phyloP scores from a whole-genome alignment of 2,797 vertebrate genomes.

The Anguilla anguilla region DNA sequence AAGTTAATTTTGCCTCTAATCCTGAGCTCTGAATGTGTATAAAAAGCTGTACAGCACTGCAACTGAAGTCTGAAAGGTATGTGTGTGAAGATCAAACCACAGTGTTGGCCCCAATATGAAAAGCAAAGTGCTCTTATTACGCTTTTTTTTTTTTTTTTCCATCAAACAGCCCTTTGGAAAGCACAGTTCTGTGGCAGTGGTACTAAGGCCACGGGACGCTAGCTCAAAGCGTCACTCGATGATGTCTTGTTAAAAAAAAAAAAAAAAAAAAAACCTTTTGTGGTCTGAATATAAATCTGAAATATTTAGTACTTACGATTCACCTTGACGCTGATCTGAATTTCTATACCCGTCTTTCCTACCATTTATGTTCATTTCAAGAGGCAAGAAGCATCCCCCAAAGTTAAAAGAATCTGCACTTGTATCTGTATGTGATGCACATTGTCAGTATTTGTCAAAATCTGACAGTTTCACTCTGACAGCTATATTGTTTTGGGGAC shows the following conservation, averaged over 20 bases:
- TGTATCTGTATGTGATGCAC: too few relatives aligned
- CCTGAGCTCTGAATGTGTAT: background rate
- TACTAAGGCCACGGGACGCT: too few relatives aligned
- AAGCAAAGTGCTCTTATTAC: background rate
- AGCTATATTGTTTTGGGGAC: too few relatives aligned
- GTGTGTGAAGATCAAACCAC: background rate
- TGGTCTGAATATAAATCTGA: background rate
- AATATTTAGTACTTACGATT: background rate
- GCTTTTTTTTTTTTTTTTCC: background rate
- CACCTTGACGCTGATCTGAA: background rate
- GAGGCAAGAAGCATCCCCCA: too few relatives aligned
- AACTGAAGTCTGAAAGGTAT: background rate
- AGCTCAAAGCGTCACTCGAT: background rate
- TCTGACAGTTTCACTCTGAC: too few relatives aligned
- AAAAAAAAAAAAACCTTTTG: background rate
- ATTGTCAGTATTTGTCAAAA: too few relatives aligned
- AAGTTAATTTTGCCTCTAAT: background rate
- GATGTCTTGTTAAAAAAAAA: background rate
- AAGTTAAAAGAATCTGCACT: too few relatives aligned
- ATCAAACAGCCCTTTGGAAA: background rate
- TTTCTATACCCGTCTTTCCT: too few relatives aligned
- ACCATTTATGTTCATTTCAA: too few relatives aligned
- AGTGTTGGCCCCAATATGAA: background rate
- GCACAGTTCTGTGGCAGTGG: background rate
- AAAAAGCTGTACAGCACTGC: background rate